A percentile compares a stretch with the other conserved stretches of the same genome.
phyloP scores from a whole-genome alignment of 2,113 vertebrate genomes.

The Halichoeres trimaculatus region DNA sequence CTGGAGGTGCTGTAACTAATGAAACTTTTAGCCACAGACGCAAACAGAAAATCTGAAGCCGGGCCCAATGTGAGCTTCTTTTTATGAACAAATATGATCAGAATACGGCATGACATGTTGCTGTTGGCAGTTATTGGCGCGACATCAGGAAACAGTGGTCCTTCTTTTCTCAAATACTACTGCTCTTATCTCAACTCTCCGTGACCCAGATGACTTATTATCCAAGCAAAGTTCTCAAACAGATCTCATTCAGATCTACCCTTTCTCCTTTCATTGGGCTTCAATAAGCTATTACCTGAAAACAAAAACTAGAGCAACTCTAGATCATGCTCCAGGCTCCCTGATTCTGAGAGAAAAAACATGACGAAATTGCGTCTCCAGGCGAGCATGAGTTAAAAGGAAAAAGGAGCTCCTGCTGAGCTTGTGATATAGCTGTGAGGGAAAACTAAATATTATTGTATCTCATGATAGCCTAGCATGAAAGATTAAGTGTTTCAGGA shows the following conservation, averaged over 20 bases:
- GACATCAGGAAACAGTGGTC: background rate
- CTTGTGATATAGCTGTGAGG: slow-evolving; percentile 52
- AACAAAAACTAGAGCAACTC: slow-evolving; percentile 27
- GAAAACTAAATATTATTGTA: slow-evolving; percentile 9
- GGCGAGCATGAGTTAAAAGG: slow-evolving; percentile 28
- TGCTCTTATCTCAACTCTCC: slow-evolving; percentile 22
- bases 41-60: background rate
- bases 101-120: background rate
- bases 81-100: background rate
- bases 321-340: slow-evolving; percentile 11
- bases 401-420: slow-evolving; percentile 26
- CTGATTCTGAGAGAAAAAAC: background rate
- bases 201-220: slow-evolving; percentile 18
- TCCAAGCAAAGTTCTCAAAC: slow-evolving; percentile 4
- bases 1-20: background rate
- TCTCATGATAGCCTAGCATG: slow-evolving; percentile 19
- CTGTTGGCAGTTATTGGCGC: background rate
- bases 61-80: background rate
- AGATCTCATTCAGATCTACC: background rate
- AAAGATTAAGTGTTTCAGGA: background rate
- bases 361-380: slow-evolving; percentile 24
- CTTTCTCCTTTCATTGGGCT: background rate
- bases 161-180: background rate
- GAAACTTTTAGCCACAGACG: slow-evolving; percentile 5
- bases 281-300: slow-evolving; percentile 39